phyloP scores from a whole-genome alignment of 1,140 invertebrate genomes.

The Drosophila seguyi region DNA sequence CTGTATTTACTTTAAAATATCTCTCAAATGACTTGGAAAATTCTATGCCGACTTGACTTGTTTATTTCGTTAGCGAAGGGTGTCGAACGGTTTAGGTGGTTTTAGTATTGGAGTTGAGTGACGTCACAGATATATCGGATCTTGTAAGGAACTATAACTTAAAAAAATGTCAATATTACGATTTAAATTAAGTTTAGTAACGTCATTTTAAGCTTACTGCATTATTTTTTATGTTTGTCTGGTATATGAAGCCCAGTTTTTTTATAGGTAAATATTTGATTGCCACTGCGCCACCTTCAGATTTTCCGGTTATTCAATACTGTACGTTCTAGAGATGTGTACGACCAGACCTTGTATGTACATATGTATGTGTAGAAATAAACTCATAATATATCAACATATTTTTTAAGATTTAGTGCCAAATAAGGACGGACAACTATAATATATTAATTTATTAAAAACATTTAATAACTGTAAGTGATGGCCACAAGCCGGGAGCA shows the following conservation, averaged over 20 bases:
- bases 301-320: not conserved
- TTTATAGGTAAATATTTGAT: not conserved
- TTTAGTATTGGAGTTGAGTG: not conserved
- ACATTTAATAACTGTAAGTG: not conserved
- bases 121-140: not conserved
- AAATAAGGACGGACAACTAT: not conserved
- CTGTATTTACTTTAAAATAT: constrained; percentile 7
- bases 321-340: constrained; percentile 10
- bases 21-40: constrained; percentile 15
- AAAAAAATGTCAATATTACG: not conserved
- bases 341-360: too few species aligned
- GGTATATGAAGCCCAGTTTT: not conserved
- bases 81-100: constrained; percentile 11
- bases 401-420: too few species aligned
- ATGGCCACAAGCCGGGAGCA: too few species aligned
- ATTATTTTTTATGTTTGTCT: too few species aligned
- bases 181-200: too few species aligned
- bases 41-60: constrained; percentile 38
- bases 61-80: constrained; percentile 33
- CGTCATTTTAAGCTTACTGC: not conserved
- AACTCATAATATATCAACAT: too few species aligned
- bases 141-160: not conserved
- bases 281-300: constrained; percentile 15
- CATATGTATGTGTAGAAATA: not conserved
- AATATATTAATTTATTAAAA: not conserved